Base-by-base conservation (phyloP, 1,140 invertebrate genomes). In the Anastrepha obliqua region DNA sequence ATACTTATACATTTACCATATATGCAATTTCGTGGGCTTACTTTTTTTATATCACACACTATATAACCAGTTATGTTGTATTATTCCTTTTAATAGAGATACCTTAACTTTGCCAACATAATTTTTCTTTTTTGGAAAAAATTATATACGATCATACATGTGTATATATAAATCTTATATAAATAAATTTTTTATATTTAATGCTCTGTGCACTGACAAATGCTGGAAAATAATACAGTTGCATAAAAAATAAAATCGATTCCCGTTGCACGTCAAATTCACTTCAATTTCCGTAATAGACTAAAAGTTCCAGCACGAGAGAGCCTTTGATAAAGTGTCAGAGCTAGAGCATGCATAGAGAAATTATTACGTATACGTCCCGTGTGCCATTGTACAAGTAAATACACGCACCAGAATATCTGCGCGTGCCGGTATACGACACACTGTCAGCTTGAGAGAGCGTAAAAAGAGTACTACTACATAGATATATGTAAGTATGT, bases 341-440 rank as follows among this genome's bases (percentile, higher is more conserved):
- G 13, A 67, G 29, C 65, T 11, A 58, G 65, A 39, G 29, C 65
- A 42, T 39, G 65, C 65, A 20, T 13, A 42, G 9, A 13, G 6
- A 8, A 20, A 67, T 11, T 67, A 29, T 67, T 39, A 67, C 65
- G 65, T 67, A 67, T 67, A 67, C 65, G 65, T 29, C 65, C 7
- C 20, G 65, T 39, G 11, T 29, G 39, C 29, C 39, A 67, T 0
- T 11, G 3, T 9, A 65, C 29, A 39, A 29, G 29, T 67, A 67
- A n/a, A 3, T 13, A 67, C 20, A 67, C 65, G 29, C 65, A 67
- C n/a, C 29, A 29, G 65, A 29, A 29, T 2, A 67, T 67, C n/a
- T 67, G 65, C 65, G 65, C 65, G 65, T 67, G 29, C 65, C 65
- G 65, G 65, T 67, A 39, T 67, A 67, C 20, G 65, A 67, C 29